Conservation (phyloP, 2,797 vertebrate species). For the Micromesistius poutassou region DNA sequence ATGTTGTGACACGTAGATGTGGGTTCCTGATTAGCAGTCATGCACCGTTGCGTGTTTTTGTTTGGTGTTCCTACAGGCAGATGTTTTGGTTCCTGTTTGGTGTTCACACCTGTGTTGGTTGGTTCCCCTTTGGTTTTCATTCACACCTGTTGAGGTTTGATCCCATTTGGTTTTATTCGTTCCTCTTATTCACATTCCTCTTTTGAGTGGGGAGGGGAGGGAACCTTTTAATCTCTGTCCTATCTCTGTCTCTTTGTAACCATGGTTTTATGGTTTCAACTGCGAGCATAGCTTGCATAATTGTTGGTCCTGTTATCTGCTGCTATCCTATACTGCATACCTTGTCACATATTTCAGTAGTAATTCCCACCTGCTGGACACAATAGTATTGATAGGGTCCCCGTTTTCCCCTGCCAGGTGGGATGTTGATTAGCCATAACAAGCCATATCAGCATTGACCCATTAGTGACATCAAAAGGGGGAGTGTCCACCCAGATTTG, state of each 20-base stretch:
- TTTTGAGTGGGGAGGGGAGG: too few species aligned
- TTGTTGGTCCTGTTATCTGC: neutral
- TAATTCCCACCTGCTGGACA: neutral
- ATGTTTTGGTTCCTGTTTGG: neutral
- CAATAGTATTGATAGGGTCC: neutral
- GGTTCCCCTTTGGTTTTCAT: neutral
- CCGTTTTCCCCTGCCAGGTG: too few species aligned
- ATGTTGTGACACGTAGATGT: neutral
- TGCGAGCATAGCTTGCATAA: neutral
- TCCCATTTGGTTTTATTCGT: neutral
- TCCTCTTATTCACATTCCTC: too few species aligned
- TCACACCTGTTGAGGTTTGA: neutral
- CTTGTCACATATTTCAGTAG: neutral
- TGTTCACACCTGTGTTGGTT: neutral
- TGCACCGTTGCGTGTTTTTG: neutral
- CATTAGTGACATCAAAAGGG: too few species aligned
- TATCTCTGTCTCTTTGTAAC: neutral
- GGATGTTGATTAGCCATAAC: neutral
- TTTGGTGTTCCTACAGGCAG: neutral
- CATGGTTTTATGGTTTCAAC: neutral
- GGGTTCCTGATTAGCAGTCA: neutral
- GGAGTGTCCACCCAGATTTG: too few species aligned
- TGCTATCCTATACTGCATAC: neutral
- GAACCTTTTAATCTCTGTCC: neutral
- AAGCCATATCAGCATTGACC: too few species aligned